Percentiles rank a stretch among this genome's conserved stretches.
These are phyloP conservation scores for Enteromius afrohamiltoni DNA, from an alignment of 2,797 vertebrate genomes.

Conservation along the genomic window DNA sequence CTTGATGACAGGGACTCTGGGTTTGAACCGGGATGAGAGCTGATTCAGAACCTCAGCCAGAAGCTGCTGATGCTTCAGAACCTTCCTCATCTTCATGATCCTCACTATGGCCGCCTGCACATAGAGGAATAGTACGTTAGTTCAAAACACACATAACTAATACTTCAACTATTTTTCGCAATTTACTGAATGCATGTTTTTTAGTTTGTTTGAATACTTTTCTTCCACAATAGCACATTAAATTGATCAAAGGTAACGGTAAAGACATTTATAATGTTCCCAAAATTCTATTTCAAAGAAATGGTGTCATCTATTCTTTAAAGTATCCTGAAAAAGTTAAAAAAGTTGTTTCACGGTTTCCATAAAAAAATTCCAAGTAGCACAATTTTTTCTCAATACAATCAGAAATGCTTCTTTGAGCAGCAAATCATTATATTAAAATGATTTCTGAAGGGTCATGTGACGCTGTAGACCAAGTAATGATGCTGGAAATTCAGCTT, in stretches of 20 bases:
- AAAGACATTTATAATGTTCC: neutral
- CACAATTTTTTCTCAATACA: too few species aligned
- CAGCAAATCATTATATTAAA: neutral
- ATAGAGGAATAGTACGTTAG: neutral
- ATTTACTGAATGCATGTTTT: neutral
- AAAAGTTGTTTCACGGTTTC: neutral
- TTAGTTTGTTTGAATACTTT: neutral
- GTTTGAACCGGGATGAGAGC: conserved; percentile 96
- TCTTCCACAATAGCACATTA: neutral
- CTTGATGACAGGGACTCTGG: conserved; percentile 97
- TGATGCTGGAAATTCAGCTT: neutral
- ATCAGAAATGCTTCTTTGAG: neutral
- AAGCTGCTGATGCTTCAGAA: conserved; percentile 97
- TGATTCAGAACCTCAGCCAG: conserved; percentile 98
- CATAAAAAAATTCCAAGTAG: neutral
- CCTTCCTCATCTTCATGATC: conserved; percentile 99
- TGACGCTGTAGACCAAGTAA: neutral
- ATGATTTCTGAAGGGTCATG: neutral
- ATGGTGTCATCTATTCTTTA: neutral
- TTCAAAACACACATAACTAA: neutral
- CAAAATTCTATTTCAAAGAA: neutral
- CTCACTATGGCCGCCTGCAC: conserved; percentile 93
- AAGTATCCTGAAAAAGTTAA: neutral
- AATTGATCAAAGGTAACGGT: neutral
- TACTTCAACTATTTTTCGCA: neutral